Conservation (phyloP, 2,113 vertebrate genomes). For the Gopherus flavomarginatus region DNA sequence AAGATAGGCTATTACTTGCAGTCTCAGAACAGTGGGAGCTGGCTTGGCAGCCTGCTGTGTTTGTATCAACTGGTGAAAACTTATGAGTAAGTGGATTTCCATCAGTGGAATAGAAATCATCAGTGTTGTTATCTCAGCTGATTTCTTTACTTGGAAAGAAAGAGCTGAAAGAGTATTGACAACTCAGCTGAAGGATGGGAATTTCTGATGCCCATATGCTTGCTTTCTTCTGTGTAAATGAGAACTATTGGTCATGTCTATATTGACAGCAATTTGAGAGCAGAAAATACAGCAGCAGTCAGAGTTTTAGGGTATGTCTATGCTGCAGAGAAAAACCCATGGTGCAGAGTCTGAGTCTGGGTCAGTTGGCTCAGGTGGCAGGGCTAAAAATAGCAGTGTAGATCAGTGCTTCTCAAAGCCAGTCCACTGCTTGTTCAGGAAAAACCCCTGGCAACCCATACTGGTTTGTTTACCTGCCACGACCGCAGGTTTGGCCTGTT, state of each 20-base stretch:
- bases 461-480: too few relatives aligned
- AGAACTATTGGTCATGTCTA: neutral
- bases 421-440: too few relatives aligned
- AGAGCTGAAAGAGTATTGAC: neutral
- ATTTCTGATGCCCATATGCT: neutral
- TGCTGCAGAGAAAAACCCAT: neutral
- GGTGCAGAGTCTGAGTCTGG: neutral
- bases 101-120: neutral
- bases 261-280: conserved; percentile 7
- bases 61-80: conserved; percentile 98
- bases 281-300: neutral
- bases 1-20: conserved; percentile 92
- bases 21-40: conserved; percentile 91
- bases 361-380: neutral
- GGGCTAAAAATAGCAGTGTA: neutral
- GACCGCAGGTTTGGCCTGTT: too few relatives aligned
- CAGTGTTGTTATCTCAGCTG: neutral
- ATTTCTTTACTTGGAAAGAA: neutral
- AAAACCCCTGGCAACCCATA: too few relatives aligned
- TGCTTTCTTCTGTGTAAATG: conserved; percentile 27
- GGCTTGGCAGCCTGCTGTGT: conserved; percentile 94
- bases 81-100: conserved; percentile 90
- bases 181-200: conserved; percentile 2
- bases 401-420: neutral
- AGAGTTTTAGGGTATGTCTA: neutral